Percentiles rank a stretch among this genome's conserved stretches.
These are phyloP conservation scores for Unio delphinus DNA, from an alignment of 2,888 invertebrate genomes.

Conservation along the genomic window DNA sequence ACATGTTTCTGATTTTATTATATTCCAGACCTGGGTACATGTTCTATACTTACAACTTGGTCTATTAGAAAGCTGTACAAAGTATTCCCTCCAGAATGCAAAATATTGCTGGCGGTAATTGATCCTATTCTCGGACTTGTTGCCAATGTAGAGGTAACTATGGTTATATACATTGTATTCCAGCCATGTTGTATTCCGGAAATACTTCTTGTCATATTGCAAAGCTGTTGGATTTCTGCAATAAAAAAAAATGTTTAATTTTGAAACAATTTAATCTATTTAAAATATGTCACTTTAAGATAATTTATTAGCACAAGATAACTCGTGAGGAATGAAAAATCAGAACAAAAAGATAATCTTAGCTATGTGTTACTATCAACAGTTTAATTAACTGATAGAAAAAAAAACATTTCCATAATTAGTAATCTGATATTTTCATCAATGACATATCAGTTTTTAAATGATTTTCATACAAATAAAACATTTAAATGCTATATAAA, in stretches of 20 bases:
- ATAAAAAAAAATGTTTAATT: constrained; percentile 1
- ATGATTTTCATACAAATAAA: too few relatives aligned
- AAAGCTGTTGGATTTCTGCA: constrained; percentile 66
- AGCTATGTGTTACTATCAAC: too few relatives aligned
- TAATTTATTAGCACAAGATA: too few relatives aligned
- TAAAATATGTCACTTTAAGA: too few relatives aligned
- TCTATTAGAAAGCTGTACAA: constrained; percentile 57
- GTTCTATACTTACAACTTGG: constrained; percentile 52
- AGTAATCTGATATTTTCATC: too few relatives aligned
- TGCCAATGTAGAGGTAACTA: constrained; percentile 64
- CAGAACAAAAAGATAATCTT: too few relatives aligned
- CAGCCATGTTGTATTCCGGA: constrained; percentile 65
- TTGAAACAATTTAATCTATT: not conserved
- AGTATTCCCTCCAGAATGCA: constrained; percentile 69
- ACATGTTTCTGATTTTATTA: not conserved
- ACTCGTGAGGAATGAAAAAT: too few relatives aligned
- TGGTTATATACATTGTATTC: constrained; percentile 67
- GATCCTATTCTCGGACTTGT: constrained; percentile 53
- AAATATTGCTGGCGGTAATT: constrained; percentile 66
- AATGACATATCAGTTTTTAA: too few relatives aligned
- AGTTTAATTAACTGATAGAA: too few relatives aligned
- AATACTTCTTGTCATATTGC: constrained; percentile 32
- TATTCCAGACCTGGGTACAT: not conserved
- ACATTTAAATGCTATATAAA: too few relatives aligned
- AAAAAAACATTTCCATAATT: too few relatives aligned